Evolutionary conservation across 1,140 invertebrate species (phyloP).

Genomic region (Monochamus saltuarius): DNA sequence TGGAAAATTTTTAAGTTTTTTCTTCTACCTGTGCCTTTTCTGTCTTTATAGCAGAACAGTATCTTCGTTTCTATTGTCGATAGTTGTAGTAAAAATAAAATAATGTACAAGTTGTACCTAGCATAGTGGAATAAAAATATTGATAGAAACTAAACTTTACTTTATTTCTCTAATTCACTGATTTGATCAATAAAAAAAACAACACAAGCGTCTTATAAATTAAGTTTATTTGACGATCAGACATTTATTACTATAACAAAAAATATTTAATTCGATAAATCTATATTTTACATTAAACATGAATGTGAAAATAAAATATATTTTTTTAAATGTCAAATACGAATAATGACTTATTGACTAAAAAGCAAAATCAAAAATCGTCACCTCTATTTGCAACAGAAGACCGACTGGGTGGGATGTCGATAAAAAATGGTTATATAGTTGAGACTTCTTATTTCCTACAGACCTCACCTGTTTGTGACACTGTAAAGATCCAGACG

Average conservation of each 20-base stretch:
- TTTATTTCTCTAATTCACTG: too few species aligned
- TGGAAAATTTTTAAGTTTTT: conserved; percentile 22
- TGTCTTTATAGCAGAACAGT: conserved; percentile 44
- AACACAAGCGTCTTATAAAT: too few species aligned
- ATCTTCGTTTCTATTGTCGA: conserved; percentile 39
- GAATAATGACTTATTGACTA: too few species aligned
- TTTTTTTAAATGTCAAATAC: too few species aligned
- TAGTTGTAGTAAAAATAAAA: conserved; percentile 7
- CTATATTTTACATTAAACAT: too few species aligned
- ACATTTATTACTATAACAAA: too few species aligned
- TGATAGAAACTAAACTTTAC: too few species aligned
- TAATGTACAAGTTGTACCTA: conserved; percentile 13
- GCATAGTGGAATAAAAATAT: neutral
- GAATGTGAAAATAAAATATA: too few species aligned
- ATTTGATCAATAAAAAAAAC: too few species aligned
- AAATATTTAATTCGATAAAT: too few species aligned
- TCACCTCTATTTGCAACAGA: conserved; percentile 9
- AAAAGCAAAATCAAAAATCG: conserved; percentile 5
- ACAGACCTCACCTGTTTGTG: conserved; percentile 26
- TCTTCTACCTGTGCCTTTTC: conserved; percentile 51
- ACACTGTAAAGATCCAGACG: conserved; percentile 34
- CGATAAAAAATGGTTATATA: neutral
- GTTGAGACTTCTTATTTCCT: neutral
- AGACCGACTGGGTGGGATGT: neutral
- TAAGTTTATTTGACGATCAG: too few species aligned